phyloP scores from a whole-genome alignment of 2,797 vertebrate genomes.

The Alosa sapidissima region DNA sequence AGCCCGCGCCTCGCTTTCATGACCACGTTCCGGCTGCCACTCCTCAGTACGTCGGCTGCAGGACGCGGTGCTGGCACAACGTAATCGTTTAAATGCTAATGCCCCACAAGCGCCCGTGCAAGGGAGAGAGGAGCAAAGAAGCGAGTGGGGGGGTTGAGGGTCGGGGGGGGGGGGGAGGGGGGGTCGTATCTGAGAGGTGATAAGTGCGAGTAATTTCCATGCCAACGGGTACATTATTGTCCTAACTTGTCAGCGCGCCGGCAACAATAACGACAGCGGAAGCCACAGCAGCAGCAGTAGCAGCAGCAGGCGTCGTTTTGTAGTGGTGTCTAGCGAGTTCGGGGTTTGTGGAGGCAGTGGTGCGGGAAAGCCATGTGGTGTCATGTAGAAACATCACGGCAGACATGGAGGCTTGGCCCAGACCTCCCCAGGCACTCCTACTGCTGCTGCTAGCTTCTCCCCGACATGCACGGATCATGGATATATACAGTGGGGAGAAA shows the following conservation, averaged over 20 bases:
- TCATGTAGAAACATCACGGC: constrained; percentile 47
- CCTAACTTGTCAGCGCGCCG: constrained; percentile 27
- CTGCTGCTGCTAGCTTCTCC: constrained; percentile 24
- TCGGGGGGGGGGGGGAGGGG: constrained; percentile 26
- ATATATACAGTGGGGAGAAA: constrained; percentile 47
- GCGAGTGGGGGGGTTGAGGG: constrained; percentile 44
- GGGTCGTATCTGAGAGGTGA: constrained; percentile 59
- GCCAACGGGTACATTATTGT: constrained; percentile 50
- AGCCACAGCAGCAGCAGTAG: background rate
- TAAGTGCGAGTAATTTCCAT: constrained; percentile 66
- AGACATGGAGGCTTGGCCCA: constrained; percentile 36
- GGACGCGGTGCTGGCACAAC: constrained; percentile 39
- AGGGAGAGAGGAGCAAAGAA: constrained; percentile 52
- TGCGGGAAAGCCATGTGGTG: constrained; percentile 33
- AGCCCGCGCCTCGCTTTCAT: constrained; percentile 40
- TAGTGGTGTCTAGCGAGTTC: background rate
- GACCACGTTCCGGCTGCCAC: constrained; percentile 33
- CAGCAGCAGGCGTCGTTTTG: no score
- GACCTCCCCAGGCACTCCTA: constrained; percentile 38
- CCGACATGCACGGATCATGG: constrained; percentile 30
- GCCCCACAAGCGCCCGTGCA: constrained; percentile 38
- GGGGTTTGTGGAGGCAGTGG: constrained; percentile 24
- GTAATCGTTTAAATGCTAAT: constrained; percentile 70
- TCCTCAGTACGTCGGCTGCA: constrained; percentile 56
- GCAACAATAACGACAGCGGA: constrained; percentile 24